These are phyloP conservation scores for Erebia epiphron DNA, from an alignment of 2,888 invertebrate genomes.

Conservation along the genomic window DNA sequence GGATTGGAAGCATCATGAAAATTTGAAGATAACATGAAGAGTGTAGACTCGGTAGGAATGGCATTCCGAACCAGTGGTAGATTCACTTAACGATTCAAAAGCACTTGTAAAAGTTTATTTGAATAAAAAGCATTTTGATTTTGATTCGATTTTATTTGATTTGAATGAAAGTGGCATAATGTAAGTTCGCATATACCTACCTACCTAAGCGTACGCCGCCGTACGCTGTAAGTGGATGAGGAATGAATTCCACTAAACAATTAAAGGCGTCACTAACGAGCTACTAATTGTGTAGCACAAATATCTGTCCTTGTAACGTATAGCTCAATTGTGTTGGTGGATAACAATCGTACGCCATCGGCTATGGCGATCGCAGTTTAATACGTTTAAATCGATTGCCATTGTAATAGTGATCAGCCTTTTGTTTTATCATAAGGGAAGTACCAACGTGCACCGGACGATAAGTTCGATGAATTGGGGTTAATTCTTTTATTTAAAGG, in stretches of 20 bases:
- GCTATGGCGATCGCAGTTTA: not conserved
- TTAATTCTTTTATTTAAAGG: constrained; percentile 20
- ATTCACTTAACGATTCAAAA: no score
- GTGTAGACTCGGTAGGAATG: no score
- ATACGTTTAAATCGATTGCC: constrained; percentile 14
- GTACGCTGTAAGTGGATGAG: not conserved
- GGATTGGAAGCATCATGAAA: no score
- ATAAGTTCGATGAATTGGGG: not conserved
- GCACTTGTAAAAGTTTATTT: no score
- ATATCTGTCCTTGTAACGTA: constrained; percentile 42
- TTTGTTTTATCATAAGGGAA: constrained; percentile 20
- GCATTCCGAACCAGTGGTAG: no score
- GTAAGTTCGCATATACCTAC: not conserved
- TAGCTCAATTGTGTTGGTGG: constrained; percentile 37
- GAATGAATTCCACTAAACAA: constrained; percentile 12
- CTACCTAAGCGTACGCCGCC: no score
- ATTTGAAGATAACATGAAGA: no score
- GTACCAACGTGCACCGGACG: not conserved
- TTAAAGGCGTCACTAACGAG: constrained; percentile 19
- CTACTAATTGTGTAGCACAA: constrained; percentile 35
- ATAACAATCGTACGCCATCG: constrained; percentile 23
- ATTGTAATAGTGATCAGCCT: constrained; percentile 8
- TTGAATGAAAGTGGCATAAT: not conserved
- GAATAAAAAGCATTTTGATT: no score
- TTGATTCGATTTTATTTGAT: no score